phyloP scores from a whole-genome alignment of 2,888 invertebrate species.

The Lobophora halterata region DNA sequence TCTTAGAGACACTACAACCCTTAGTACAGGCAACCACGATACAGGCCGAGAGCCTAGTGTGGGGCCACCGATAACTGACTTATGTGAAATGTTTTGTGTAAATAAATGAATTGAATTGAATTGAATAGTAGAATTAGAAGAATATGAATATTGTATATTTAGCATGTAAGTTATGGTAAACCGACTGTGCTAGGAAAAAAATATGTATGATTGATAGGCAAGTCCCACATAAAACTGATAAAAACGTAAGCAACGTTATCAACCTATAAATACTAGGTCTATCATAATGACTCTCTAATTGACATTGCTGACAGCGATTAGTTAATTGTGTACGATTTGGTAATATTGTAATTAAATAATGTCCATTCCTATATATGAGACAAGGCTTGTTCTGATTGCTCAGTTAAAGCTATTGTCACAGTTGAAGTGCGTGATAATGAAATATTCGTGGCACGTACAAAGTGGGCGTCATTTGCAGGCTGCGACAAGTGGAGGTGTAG shows the following conservation, averaged over 20 bases:
- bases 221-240: conserved; percentile 17
- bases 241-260: conserved; percentile 10
- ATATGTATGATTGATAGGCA: background rate
- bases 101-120: too few species aligned
- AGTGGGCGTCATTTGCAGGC: background rate
- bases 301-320: conserved; percentile 41
- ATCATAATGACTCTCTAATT: conserved; percentile 26
- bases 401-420: conserved; percentile 20
- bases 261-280: conserved; percentile 19
- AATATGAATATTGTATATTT: too few species aligned
- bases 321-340: conserved; percentile 52
- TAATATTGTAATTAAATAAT: conserved; percentile 56
- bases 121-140: too few species aligned
- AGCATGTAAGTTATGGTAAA: too few species aligned
- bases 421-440: conserved; percentile 9
- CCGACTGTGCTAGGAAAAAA: background rate
- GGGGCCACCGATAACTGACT: too few species aligned
- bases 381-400: conserved; percentile 13
- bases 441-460: conserved; percentile 2
- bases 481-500: background rate
- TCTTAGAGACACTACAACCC: too few species aligned
- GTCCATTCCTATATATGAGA: conserved; percentile 52
- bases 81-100: too few species aligned
- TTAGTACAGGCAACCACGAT: too few species aligned
- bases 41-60: too few species aligned